Percentiles rank a stretch among this genome's conserved stretches.
Evolutionary conservation across 2,113 vertebrate species (phyloP).

Genomic region (Phaethon lepturus): DNA sequence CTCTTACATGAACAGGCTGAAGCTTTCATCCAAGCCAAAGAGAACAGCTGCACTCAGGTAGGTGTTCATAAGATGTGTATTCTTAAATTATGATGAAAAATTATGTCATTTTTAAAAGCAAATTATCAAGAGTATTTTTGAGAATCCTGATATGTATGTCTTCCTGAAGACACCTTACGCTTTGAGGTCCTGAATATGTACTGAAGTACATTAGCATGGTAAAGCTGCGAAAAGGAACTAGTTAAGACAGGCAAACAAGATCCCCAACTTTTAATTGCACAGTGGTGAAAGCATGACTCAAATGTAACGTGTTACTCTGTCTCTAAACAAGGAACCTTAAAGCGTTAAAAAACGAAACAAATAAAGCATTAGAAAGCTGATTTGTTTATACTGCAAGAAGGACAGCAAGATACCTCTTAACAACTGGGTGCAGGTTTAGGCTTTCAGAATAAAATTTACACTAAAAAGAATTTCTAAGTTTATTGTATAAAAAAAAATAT

Average conservation of each 20-base stretch:
- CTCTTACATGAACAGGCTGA: neutral
- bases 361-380: neutral
- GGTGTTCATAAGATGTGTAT: neutral
- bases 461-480: neutral
- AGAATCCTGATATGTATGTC: neutral
- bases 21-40: neutral
- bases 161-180: neutral
- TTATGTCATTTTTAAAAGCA: neutral
- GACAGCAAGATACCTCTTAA: neutral
- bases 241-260: slow-evolving; percentile 14
- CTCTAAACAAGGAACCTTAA: neutral
- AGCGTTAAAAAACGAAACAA: neutral
- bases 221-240: slow-evolving; percentile 32
- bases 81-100: neutral
- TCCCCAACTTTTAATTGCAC: slow-evolving; percentile 8
- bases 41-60: neutral
- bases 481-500: neutral
- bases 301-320: neutral
- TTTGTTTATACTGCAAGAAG: neutral
- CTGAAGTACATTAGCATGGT: neutral
- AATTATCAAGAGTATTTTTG: neutral
- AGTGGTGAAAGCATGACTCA: neutral
- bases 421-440: neutral
- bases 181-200: neutral
- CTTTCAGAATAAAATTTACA: neutral